A percentile compares a stretch with the other conserved stretches of the same genome.
These are phyloP conservation scores for Amyelois transitella DNA, from an alignment of 1,140 invertebrate genomes.

Conservation along the genomic window DNA sequence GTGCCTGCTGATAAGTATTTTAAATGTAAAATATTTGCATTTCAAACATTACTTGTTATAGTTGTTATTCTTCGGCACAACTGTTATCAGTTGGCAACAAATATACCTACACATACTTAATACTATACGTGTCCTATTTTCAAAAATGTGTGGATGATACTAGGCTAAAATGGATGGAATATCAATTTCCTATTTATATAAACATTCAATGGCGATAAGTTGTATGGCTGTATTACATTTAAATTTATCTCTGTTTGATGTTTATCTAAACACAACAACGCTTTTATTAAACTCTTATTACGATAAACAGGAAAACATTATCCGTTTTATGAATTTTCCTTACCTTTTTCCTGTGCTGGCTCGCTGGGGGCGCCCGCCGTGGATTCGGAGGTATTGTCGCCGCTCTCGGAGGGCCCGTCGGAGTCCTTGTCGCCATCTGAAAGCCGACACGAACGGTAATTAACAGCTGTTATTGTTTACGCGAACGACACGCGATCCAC, in stretches of 20 bases:
- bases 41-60: not conserved
- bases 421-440: constrained; percentile 73
- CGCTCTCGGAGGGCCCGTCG: constrained; percentile 69
- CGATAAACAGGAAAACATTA: too few species aligned
- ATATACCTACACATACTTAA: not conserved
- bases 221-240: too few species aligned
- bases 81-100: not conserved
- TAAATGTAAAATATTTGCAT: not conserved
- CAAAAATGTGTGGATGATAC: too few species aligned
- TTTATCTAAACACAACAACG: too few species aligned
- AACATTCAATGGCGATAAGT: too few species aligned
- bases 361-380: constrained; percentile 56
- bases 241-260: too few species aligned
- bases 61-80: not conserved
- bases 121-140: too few species aligned
- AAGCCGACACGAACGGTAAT: constrained; percentile 19
- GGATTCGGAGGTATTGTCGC: constrained; percentile 69
- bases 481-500: constrained; percentile 10
- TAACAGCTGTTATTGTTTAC: constrained; percentile 21
- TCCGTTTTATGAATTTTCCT: not conserved
- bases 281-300: too few species aligned
- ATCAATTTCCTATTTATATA: too few species aligned
- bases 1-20: not conserved
- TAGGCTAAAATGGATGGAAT: too few species aligned
- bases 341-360: constrained; percentile 71